These are phyloP conservation scores for Aporophyla nigra DNA, from an alignment of 2,888 invertebrate species.

Conservation along the genomic window DNA sequence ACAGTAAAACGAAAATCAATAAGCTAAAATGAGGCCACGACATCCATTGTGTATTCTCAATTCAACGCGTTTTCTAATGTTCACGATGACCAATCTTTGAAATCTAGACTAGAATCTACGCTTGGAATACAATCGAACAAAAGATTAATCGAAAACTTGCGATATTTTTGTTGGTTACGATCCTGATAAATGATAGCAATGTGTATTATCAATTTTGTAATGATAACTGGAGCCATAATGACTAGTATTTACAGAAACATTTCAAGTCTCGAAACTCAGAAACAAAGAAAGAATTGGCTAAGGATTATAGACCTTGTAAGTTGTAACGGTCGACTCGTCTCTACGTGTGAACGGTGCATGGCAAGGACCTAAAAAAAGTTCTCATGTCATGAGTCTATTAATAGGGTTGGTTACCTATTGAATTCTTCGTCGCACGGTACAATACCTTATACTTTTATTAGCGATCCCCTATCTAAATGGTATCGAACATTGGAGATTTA, in stretches of 20 bases:
- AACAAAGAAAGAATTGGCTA: constrained; percentile 27
- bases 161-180: constrained; percentile 33
- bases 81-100: background rate
- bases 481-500: constrained; percentile 36
- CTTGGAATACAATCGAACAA: constrained; percentile 21
- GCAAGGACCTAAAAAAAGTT: constrained; percentile 55
- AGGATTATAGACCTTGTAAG: constrained; percentile 15
- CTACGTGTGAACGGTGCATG: constrained; percentile 56
- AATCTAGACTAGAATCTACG: constrained; percentile 4
- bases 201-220: constrained; percentile 25
- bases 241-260: constrained; percentile 12
- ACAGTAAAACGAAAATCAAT: constrained; percentile 52
- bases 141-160: constrained; percentile 9
- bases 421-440: constrained; percentile 39
- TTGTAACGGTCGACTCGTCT: constrained; percentile 47
- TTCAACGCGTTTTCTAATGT: constrained; percentile 34
- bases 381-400: constrained; percentile 59
- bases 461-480: constrained; percentile 39
- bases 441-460: constrained; percentile 37
- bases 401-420: constrained; percentile 52
- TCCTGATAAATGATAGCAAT: constrained; percentile 30
- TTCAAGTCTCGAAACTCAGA: background rate
- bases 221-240: constrained; percentile 5
- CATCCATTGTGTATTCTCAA: constrained; percentile 37
- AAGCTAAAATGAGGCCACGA: constrained; percentile 41